phyloP scores from a whole-genome alignment of 2,113 vertebrate genomes.

The Reinhardtius hippoglossoides region DNA sequence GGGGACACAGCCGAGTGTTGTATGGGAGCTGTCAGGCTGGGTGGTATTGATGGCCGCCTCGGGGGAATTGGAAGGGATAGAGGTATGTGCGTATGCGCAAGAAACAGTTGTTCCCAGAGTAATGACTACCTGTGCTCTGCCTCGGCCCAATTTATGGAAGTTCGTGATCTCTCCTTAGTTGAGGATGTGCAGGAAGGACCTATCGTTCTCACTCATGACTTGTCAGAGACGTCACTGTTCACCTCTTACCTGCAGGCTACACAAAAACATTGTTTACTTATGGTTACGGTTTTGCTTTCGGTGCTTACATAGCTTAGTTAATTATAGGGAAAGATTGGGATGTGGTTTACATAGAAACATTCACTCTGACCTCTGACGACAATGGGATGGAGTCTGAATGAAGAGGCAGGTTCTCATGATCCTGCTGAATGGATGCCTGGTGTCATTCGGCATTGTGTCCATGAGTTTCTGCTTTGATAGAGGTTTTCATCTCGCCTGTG shows the following conservation, averaged over 20 bases:
- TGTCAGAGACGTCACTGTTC: neutral
- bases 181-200: slow-evolving; percentile 45
- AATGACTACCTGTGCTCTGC: slow-evolving; percentile 79
- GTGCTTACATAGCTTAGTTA: too few species aligned
- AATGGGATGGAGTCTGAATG: too few species aligned
- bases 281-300: neutral
- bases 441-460: too few species aligned
- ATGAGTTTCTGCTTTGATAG: too few species aligned
- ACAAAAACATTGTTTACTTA: neutral
- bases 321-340: too few species aligned
- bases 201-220: neutral
- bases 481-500: too few species aligned
- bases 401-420: too few species aligned
- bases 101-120: slow-evolving; percentile 82
- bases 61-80: slow-evolving; percentile 53
- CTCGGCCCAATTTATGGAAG: slow-evolving; percentile 77
- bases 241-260: neutral
- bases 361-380: too few species aligned
- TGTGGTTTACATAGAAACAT: too few species aligned
- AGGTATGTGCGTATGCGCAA: slow-evolving; percentile 73
- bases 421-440: too few species aligned
- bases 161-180: slow-evolving; percentile 44
- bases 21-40: slow-evolving; percentile 48
- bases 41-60: slow-evolving; percentile 75
- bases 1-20: slow-evolving; percentile 38